A percentile compares a stretch with the other conserved stretches of the same genome.
Evolutionary conservation across 2,888 invertebrate species (phyloP).

Genomic region (Hypolimnas misippus): DNA sequence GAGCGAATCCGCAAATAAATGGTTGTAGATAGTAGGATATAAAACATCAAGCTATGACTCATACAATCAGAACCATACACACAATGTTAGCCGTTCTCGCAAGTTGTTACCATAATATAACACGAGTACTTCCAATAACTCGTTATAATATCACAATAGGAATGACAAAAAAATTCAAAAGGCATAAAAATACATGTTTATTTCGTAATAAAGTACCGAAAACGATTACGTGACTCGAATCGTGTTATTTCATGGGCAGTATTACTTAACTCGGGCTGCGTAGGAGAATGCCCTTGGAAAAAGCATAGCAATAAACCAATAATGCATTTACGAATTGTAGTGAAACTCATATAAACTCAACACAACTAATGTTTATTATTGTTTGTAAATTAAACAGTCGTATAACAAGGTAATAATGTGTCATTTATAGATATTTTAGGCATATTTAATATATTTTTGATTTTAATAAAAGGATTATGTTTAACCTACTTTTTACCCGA

Average conservation of each 20-base stretch:
- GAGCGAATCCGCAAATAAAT: too few species aligned
- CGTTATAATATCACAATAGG: neutral
- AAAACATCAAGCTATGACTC: too few species aligned
- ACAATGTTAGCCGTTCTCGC: too few species aligned
- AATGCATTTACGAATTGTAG: conserved; percentile 1
- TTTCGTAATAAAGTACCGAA: conserved; percentile 7
- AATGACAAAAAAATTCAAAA: neutral
- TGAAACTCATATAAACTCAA: neutral
- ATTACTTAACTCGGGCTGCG: conserved; percentile 20
- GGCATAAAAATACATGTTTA: conserved; percentile 1
- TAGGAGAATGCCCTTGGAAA: conserved; percentile 20
- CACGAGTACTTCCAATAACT: neutral
- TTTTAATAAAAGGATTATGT: too few species aligned
- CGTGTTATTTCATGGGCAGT: conserved; percentile 17
- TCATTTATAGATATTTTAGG: too few species aligned
- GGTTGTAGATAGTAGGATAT: too few species aligned
- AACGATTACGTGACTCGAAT: conserved; percentile 22
- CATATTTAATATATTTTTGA: too few species aligned
- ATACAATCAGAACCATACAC: too few species aligned
- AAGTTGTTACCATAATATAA: too few species aligned
- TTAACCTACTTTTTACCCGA: too few species aligned
- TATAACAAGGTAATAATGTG: neutral
- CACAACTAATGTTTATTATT: neutral
- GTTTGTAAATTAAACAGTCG: neutral
- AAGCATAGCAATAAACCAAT: conserved; percentile 2